Evolutionary conservation across 2,113 vertebrate species (phyloP), one percentile per base, ranked within the genome.

Genomic region (Dicaeum eximium): DNA sequence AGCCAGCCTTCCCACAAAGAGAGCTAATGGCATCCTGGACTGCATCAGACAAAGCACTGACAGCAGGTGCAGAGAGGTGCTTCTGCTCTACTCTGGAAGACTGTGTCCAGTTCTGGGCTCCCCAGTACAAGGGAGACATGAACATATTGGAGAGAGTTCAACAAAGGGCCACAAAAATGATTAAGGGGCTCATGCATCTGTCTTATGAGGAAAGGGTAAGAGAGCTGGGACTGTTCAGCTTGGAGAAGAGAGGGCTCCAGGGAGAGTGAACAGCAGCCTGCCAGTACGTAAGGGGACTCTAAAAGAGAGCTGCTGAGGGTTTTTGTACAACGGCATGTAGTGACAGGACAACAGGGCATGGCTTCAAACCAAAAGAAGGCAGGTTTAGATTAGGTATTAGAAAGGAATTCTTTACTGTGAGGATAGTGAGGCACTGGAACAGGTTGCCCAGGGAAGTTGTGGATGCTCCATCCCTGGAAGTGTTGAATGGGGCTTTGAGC

Each of bases 41-140:
- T 77, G 22, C 31, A 44, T 22, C 22, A 62, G 23, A 37, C n/a
- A 57, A 66, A 42, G 11, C 27, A 50, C 1, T 45, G 56, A 10
- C 33, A 37, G 40, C 40, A 82, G 45, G 50, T 61, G 37, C 50
- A 22, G 56, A 27, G 15, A 74, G 12, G 33, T 25, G 73, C 45
- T 50, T 56, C n/a, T 0, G 0, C 20, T 67, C 62, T 18, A 7
- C 11, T 25, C 27, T 35, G 13, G 17, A 60, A 50, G 6, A 35
- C 23, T n/a, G 8, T 15, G 31, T 38, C 37, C 65, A 78, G 37
- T 40, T 72, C 75, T 65, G 40, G 30, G 40, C 40, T 60, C 9
- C 28, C 28, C 50, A 24, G 35, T 13, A 60, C 28, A 40, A 44
- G 10, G 57, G 30, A 47, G 13, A 62, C 37, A 64, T 6, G 24